phyloP scores from a whole-genome alignment of 2,888 invertebrate species.

The Opisthograptis luteolata region DNA sequence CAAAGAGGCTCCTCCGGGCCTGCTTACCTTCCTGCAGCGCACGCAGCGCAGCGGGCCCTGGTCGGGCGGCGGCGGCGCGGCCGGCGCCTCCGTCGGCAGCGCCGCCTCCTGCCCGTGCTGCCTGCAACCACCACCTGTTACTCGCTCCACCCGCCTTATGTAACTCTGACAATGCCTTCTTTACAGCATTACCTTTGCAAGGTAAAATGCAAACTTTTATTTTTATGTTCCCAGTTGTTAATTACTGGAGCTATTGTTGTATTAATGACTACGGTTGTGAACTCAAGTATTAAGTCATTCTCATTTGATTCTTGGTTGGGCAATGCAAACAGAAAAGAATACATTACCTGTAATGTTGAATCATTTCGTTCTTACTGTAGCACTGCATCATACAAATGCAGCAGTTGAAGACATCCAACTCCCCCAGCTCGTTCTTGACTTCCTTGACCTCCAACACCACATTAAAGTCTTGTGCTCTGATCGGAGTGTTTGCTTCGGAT shows the following conservation, averaged over 20 bases:
- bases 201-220: too few relatives aligned
- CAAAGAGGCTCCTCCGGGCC: not conserved
- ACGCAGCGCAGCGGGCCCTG: constrained; percentile 55
- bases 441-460: constrained; percentile 25
- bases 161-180: too few relatives aligned
- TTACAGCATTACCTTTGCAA: too few relatives aligned
- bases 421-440: constrained; percentile 49
- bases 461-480: not conserved
- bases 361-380: constrained; percentile 53
- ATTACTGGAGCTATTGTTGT: too few relatives aligned
- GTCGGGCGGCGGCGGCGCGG: constrained; percentile 59
- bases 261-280: too few relatives aligned
- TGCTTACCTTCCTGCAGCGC: constrained; percentile 63
- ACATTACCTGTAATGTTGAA: constrained; percentile 72
- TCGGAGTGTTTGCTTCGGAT: not conserved
- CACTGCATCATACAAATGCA: constrained; percentile 70
- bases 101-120: constrained; percentile 48
- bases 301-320: not conserved
- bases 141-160: too few relatives aligned
- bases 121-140: too few relatives aligned
- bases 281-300: too few relatives aligned
- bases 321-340: not conserved
- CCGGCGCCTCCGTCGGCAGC: constrained; percentile 37
- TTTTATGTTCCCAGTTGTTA: too few relatives aligned
- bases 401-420: constrained; percentile 56